Percentiles rank a stretch among this genome's conserved stretches.
These are phyloP conservation scores for Pollimyrus isidori DNA, from an alignment of 2,113 vertebrate genomes.

Conservation along the genomic window DNA sequence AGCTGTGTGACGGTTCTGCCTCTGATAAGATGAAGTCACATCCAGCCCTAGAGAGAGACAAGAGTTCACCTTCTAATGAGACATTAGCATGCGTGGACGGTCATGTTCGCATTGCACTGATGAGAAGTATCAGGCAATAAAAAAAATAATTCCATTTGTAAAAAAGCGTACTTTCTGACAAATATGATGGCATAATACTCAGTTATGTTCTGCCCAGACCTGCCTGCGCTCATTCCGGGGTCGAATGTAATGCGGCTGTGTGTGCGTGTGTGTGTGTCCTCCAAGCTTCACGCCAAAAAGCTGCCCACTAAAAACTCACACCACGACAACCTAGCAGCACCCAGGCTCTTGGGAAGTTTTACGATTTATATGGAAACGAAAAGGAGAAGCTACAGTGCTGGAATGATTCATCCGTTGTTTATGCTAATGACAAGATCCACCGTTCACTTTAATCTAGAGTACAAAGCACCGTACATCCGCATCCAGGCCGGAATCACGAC, in stretches of 20 bases:
- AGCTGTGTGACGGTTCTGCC: neutral
- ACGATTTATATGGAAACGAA: neutral
- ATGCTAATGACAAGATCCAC: neutral
- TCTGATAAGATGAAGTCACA: conserved; percentile 8
- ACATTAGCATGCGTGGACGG: neutral
- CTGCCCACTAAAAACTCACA: neutral
- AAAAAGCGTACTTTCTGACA: neutral
- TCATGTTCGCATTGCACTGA: neutral
- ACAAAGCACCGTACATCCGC: neutral
- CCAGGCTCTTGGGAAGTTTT: neutral
- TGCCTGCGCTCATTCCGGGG: neutral
- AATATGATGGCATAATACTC: neutral
- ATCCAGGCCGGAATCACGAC: neutral
- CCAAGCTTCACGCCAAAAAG: neutral
- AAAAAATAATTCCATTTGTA: neutral
- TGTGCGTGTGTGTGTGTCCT: no score
- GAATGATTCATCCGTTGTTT: neutral
- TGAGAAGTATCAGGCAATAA: neutral
- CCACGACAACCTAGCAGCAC: neutral
- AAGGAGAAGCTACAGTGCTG: neutral
- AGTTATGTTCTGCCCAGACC: neutral
- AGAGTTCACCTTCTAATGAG: neutral
- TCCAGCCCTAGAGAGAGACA: neutral
- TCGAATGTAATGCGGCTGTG: neutral
- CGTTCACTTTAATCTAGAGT: neutral